Evolutionary conservation across 1,140 invertebrate genomes (phyloP).

Genomic region (Prorops nasuta): DNA sequence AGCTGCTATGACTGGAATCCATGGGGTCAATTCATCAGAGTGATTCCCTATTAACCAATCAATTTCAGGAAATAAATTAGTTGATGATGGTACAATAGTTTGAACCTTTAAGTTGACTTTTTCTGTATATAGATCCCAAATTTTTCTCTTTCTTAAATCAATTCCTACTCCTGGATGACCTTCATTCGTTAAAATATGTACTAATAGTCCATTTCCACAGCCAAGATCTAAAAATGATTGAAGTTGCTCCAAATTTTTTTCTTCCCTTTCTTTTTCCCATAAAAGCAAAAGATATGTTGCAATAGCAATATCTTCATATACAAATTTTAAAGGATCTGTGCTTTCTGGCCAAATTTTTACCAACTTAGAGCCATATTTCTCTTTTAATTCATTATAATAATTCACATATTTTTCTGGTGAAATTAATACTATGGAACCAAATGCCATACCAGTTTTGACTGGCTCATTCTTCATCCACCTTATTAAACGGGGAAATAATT

Average conservation of each 20-base stretch:
- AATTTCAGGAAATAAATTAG: constrained; percentile 69
- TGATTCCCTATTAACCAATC: constrained; percentile 99
- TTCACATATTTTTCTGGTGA: constrained; percentile 68
- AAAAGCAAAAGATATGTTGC: constrained; percentile 85
- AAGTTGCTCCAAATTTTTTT: constrained; percentile 42
- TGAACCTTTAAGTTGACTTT: constrained; percentile 50
- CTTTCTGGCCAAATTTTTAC: constrained; percentile 81
- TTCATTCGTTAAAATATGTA: constrained; percentile 82
- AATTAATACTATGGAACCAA: constrained; percentile 68
- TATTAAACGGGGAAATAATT: constrained; percentile 64
- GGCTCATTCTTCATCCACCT: constrained; percentile 63
- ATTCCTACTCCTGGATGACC: constrained; percentile 84
- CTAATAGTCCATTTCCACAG: constrained; percentile 95
- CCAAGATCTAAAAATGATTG: constrained; percentile 90
- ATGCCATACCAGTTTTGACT: constrained; percentile 32
- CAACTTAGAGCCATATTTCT: constrained; percentile 74
- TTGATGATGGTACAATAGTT: constrained; percentile 70
- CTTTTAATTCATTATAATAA: constrained; percentile 75
- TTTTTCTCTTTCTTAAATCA: constrained; percentile 85
- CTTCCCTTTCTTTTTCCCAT: constrained; percentile 63
- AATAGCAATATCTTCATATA: constrained; percentile 96
- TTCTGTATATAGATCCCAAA: constrained; percentile 81
- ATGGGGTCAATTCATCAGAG: constrained; percentile 96
- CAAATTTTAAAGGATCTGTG: constrained; percentile 92
- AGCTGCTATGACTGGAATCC: constrained; percentile 92